These are phyloP conservation scores for Teleiodes luculella DNA, from an alignment of 2,888 invertebrate genomes.

Conservation along the genomic window DNA sequence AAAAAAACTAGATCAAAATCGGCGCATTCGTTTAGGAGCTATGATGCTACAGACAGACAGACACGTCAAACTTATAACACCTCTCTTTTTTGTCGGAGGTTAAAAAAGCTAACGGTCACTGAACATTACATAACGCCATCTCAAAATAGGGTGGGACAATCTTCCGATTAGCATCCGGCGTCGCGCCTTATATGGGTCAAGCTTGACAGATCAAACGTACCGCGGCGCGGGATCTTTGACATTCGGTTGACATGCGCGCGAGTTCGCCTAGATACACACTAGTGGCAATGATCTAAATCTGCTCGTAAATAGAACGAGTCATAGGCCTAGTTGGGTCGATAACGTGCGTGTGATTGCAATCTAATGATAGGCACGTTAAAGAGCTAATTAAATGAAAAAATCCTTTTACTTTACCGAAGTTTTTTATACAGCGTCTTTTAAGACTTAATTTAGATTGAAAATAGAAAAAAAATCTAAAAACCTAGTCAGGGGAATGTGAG, in stretches of 20 bases:
- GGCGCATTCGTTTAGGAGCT: too few relatives aligned
- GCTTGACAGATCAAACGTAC: conserved; percentile 49
- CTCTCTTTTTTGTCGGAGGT: too few relatives aligned
- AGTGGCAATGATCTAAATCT: conserved; percentile 45
- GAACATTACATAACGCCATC: conserved; percentile 5
- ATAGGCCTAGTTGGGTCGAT: not conserved
- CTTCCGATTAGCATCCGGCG: conserved; percentile 36
- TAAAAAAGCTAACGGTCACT: not conserved
- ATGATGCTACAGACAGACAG: too few relatives aligned
- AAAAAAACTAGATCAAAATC: too few relatives aligned
- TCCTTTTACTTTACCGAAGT: not conserved
- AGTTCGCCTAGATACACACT: conserved; percentile 35
- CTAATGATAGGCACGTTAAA: not conserved
- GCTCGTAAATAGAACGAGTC: conserved; percentile 14
- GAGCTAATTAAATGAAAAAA: not conserved
- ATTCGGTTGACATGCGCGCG: conserved; percentile 38
- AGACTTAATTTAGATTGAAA: too few relatives aligned
- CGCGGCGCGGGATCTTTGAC: conserved; percentile 50
- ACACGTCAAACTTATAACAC: too few relatives aligned
- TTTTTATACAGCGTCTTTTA: too few relatives aligned
- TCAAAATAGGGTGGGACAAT: conserved; percentile 38
- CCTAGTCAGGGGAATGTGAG: too few relatives aligned
- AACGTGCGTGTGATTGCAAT: not conserved
- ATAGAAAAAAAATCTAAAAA: too few relatives aligned
- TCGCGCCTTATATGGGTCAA: conserved; percentile 54